These are phyloP conservation scores for Epistrophella euchroma DNA, from an alignment of 2,888 invertebrate genomes.

Conservation along the genomic window DNA sequence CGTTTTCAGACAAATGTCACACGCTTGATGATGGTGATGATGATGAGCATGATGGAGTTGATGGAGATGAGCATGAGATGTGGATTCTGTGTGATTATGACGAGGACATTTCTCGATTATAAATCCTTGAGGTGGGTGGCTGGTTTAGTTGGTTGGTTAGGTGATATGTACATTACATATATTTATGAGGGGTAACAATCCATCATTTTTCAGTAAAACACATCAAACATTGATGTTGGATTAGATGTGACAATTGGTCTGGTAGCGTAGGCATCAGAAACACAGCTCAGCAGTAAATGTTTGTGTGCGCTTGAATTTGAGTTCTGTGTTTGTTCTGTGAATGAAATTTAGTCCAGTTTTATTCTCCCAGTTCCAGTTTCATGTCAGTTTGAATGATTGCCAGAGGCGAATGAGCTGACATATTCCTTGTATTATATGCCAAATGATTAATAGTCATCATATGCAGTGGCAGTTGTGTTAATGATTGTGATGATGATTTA, in stretches of 20 bases:
- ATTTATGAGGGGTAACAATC: slow-evolving; percentile 71
- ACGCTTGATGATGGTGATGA: slow-evolving; percentile 26
- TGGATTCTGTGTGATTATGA: slow-evolving; percentile 59
- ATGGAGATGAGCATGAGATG: slow-evolving; percentile 34
- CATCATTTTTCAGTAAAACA: slow-evolving; percentile 74
- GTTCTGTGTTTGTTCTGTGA: slow-evolving; percentile 55
- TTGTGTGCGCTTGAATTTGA: slow-evolving; percentile 10
- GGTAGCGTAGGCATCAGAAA: slow-evolving; percentile 18
- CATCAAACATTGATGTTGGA: slow-evolving; percentile 75
- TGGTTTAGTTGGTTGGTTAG: not conserved
- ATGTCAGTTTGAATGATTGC: slow-evolving; percentile 75
- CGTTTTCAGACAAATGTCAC: slow-evolving; percentile 50
- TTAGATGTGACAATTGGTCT: slow-evolving; percentile 73
- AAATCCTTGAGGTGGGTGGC: slow-evolving; percentile 66
- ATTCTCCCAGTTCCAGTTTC: slow-evolving; percentile 17
- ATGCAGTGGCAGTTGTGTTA: slow-evolving; percentile 76
- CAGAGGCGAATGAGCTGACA: slow-evolving; percentile 67
- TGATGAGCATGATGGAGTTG: slow-evolving; percentile 44
- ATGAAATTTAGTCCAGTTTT: slow-evolving; percentile 70
- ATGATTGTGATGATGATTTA: slow-evolving; percentile 76
- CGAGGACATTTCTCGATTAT: slow-evolving; percentile 75
- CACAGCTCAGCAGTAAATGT: not conserved
- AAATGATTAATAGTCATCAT: slow-evolving; percentile 74
- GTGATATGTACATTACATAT: too few relatives aligned
- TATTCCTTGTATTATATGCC: slow-evolving; percentile 69